A percentile compares a stretch with the other conserved stretches of the same genome.
Evolutionary conservation across 2,797 vertebrate genomes (phyloP).

Genomic region (Gymnothorax reevesii): DNA sequence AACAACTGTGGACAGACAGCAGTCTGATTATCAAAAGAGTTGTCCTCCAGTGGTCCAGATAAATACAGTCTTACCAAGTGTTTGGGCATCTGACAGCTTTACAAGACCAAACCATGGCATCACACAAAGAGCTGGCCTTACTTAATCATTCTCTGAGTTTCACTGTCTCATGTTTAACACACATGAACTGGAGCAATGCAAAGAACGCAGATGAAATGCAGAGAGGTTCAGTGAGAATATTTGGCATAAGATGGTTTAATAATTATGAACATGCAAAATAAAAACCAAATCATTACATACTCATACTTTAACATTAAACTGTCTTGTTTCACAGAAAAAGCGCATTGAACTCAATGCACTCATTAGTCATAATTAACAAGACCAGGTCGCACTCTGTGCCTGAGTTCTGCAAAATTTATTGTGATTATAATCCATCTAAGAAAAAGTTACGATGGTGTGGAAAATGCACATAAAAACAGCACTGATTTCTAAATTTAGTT

Average conservation of each 20-base stretch:
- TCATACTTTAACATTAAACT: not conserved
- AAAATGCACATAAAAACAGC: too few relatives aligned
- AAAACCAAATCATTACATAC: not conserved
- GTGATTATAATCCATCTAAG: constrained; percentile 67
- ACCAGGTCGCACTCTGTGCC: constrained; percentile 76
- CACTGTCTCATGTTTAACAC: not conserved
- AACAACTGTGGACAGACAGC: constrained; percentile 9
- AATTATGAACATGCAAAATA: not conserved
- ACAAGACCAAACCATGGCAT: not conserved
- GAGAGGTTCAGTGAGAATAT: not conserved
- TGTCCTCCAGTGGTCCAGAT: constrained; percentile 22
- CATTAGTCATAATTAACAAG: constrained; percentile 84
- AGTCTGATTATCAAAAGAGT: not conserved
- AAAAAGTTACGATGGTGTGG: too few relatives aligned
- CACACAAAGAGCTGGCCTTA: constrained; percentile 9
- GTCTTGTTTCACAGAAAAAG: constrained; percentile 77
- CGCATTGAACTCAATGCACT: constrained; percentile 84
- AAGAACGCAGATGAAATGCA: not conserved
- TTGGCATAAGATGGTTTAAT: not conserved
- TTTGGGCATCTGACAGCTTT: not conserved
- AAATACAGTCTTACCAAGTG: not conserved
- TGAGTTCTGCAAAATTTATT: constrained; percentile 77
- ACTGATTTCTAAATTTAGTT: too few relatives aligned
- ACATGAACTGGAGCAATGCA: not conserved
- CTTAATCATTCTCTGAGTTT: not conserved